Base-by-base conservation (phyloP, 1,140 invertebrate genomes). In the Drosophila albomicans region DNA sequence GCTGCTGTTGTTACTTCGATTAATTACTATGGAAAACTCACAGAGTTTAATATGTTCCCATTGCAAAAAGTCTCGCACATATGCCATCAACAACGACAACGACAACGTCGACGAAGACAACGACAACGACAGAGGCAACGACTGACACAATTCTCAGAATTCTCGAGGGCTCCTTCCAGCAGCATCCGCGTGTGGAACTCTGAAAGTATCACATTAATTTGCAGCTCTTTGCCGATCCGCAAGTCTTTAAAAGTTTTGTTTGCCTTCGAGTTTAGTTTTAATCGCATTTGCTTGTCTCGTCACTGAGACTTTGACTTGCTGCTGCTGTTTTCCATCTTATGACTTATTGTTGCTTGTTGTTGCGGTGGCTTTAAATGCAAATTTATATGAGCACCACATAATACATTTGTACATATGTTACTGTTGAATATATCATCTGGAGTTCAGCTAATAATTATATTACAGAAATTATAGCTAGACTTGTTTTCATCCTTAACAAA, bases 241-340 rank as follows among this genome's bases (percentile, higher is more conserved):
- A 76, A 56, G 58, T 72, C 81, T 81, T 74, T 61, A 70, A 81
- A 81, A 81, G 56, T 78, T 81, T 81, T 85, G 78, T 78, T 85
- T 85, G 70, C 70, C 74, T 77, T 69, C 20, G 43, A 51, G 57
- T 49, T 79, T 77, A 80, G 64, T 80, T 77, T 81, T 81, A 81
- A 81, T 81, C 72, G 78, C 78, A 81, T 81, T 81, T 75, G 63
- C 73, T 77, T 78, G 68, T 52, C 74, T 51, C 52, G 46, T 71
- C 66, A 45, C 11, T 1, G 5, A 28, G 13, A 48, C 5, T 43
- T 59, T 54, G 32, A 13, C 54, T 54, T 52, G 13, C 35, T 16
- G n/a, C 43, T 30, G 5, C 16, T 30, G 5, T n/a, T 16, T 25
- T 28, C 32, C 48, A 38, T 8, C 35, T 38, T 10, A 32, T 32